These are phyloP conservation scores for Styela clava DNA, from an alignment of 23 tunicate genomes.

Conservation along the genomic window DNA sequence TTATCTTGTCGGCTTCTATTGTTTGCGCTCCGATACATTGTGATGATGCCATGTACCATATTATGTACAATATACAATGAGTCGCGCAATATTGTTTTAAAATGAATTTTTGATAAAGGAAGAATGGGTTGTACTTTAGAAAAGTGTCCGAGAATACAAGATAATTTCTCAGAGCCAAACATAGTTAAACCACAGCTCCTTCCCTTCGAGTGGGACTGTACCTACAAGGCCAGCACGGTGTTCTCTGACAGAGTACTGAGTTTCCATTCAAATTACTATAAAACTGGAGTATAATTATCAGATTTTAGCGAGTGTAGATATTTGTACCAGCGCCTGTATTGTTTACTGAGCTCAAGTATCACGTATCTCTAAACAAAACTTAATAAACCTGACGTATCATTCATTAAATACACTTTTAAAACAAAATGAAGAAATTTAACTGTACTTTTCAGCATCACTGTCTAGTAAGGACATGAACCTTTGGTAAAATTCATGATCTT, in stretches of 20 bases:
- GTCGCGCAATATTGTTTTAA: background rate
- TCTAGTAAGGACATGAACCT: too few species aligned
- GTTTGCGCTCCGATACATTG: constrained; percentile 6
- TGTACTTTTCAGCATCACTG: background rate
- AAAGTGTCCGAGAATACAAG: too few species aligned
- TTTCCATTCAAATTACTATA: too few species aligned
- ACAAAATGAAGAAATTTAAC: background rate
- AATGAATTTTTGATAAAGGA: too few species aligned
- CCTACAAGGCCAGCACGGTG: too few species aligned
- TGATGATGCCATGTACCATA: constrained; percentile 20
- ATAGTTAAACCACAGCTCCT: too few species aligned
- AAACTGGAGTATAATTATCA: too few species aligned
- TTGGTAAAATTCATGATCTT: too few species aligned
- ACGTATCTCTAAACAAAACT: background rate
- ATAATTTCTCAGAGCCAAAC: too few species aligned
- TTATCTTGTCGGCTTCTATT: background rate
- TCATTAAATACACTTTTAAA: background rate
- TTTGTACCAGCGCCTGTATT: background rate
- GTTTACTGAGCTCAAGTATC: background rate
- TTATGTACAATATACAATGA: background rate
- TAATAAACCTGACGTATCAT: background rate
- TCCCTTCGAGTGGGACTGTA: too few species aligned
- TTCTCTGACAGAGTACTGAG: too few species aligned
- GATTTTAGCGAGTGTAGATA: background rate
- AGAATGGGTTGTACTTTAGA: too few species aligned